These are phyloP conservation scores for Colistium nudipinnis DNA, from an alignment of 2,113 vertebrate species.

Conservation along the genomic window DNA sequence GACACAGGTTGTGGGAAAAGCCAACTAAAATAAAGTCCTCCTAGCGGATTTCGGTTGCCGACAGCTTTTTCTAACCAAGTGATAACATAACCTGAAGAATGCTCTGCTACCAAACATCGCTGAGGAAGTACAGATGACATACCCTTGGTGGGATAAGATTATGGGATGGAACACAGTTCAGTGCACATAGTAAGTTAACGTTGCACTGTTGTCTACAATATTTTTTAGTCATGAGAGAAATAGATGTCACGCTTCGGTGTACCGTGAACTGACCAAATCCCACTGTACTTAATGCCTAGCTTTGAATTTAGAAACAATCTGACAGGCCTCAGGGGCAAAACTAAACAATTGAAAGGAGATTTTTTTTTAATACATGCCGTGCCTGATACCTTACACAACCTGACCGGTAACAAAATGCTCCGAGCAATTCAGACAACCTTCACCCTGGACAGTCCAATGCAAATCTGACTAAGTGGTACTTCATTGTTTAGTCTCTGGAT, in stretches of 20 bases:
- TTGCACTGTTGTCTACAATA: neutral
- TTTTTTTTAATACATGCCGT: neutral
- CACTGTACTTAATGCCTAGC: neutral
- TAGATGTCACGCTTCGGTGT: neutral
- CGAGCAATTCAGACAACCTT: neutral
- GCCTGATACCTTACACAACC: neutral
- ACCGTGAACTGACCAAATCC: neutral
- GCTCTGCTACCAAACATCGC: no score
- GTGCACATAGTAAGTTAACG: neutral
- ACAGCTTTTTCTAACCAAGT: no score
- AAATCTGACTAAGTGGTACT: no score
- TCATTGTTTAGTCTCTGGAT: no score
- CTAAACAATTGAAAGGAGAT: neutral
- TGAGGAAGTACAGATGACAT: neutral
- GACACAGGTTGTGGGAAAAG: no score
- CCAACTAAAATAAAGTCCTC: no score
- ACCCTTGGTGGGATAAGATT: neutral
- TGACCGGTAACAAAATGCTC: neutral
- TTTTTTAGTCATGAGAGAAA: neutral
- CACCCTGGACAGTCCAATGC: neutral
- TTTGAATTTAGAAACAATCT: constrained; percentile 1
- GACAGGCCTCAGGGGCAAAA: neutral
- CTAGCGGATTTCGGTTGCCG: no score
- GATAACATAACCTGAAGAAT: no score
- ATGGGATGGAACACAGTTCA: no score